Base-by-base conservation (phyloP, 2,888 invertebrate species). In the Heteromurus nitidus region DNA sequence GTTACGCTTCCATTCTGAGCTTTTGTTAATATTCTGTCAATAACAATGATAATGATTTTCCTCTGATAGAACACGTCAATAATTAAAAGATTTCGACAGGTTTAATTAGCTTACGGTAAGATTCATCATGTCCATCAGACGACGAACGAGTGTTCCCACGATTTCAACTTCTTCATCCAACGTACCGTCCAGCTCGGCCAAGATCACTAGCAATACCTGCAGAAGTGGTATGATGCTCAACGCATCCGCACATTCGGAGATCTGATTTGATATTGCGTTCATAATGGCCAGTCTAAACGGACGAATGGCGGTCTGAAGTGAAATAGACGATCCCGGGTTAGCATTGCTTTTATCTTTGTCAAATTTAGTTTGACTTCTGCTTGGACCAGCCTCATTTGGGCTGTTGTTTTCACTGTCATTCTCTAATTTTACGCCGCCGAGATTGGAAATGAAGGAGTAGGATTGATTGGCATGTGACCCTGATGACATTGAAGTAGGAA, bases 171-270 rank as follows among this genome's bases (percentile, higher is more conserved):
- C 87, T 60, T 87, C 86, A 0, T 85, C 85, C 7, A 81, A 69
- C 3, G 79, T 70, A 24, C 87, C 87, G 81, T 87, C 87, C 58
- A 87, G 77, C 70, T 87, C 87, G 1, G 86, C 82, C 9, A 87
- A 73, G 73, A 87, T 87, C 1, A 86, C 86, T 18, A 87, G 72
- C 20, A 86, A 50, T 42, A 87, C 87, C 85, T 87, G 87, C 0
- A 87, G 68, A 1, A 87, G 72, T 2, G 87, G 87, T 22, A 87
- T 86, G 2, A 86, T 76, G 28, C 85, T 85, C 20, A 86, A 31
- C 0, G 87, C 86, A 80, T 86, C 84, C 28, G 77, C 76, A 30
- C 84, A 85, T 0, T 65, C 65, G 0, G 82, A 28, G 2, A 87
- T 85, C 68, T 86, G 84, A 13, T 80, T 75, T 0, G 87, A 82